Evolutionary conservation across 2,113 vertebrate genomes (phyloP).

Genomic region (Dasyornis broadbenti): DNA sequence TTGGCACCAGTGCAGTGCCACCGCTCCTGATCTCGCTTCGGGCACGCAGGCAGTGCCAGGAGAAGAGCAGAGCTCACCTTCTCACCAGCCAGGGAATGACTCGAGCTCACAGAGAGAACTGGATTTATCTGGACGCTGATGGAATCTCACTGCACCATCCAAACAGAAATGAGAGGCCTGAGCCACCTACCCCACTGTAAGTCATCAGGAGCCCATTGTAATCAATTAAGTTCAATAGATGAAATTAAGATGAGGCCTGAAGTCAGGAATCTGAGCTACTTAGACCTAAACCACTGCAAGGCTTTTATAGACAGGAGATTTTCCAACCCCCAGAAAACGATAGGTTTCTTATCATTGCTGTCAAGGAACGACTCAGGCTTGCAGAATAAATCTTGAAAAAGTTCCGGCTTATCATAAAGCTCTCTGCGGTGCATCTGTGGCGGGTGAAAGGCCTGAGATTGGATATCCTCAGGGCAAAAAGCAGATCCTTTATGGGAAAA

Average conservation of each 20-base stretch:
- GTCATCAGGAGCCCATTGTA: neutral
- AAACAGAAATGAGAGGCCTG: no score
- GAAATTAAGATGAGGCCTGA: constrained; percentile 14
- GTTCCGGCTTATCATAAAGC: neutral
- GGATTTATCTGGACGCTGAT: no score
- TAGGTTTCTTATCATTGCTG: neutral
- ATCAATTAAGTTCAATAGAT: neutral
- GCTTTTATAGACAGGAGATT: neutral
- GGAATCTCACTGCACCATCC: no score
- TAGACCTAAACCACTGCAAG: neutral
- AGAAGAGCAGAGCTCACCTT: no score
- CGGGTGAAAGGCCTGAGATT: neutral
- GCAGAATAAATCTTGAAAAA: neutral
- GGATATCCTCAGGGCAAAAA: neutral
- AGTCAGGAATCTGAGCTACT: constrained; percentile 12
- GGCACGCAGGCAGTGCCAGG: no score
- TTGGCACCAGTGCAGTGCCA: no score
- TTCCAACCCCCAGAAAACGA: neutral
- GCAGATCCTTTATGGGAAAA: neutral
- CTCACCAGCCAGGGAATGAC: no score
- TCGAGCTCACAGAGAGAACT: no score
- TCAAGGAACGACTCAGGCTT: neutral
- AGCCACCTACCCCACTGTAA: neutral
- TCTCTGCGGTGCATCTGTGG: neutral
- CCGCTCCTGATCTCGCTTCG: no score